Base-by-base conservation (phyloP, 1,140 invertebrate genomes). In the Battus philenor region DNA sequence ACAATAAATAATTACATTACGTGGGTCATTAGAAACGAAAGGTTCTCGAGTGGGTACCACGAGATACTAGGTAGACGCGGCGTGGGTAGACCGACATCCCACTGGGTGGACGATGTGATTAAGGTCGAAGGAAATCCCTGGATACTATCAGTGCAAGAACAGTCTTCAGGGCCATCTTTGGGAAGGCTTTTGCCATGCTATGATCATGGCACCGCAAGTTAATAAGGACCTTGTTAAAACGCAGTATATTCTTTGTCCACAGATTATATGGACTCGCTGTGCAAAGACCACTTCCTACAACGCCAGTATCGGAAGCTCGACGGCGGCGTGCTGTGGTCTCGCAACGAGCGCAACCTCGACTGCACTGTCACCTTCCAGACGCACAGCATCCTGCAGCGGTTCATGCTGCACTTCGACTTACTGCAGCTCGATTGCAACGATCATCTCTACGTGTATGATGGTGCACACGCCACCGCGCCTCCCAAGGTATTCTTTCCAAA, bases 361-460 rank as follows among this genome's bases (percentile, higher is more conserved):
- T 97, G 95, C 87, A 91, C 93, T 49, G 93, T 97, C 68, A 97
- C 95, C 26, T 97, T 97, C 77, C 95, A 96, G 83, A 97, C 95
- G 48, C 94, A 97, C 84, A 95, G 95, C 62, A 95, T 97, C 51
- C 89, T 97, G 51, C 95, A 97, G 84, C 88, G 93, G 55, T 97
- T 97, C 81, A 97, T 97, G 94, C 89, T 97, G 49, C 90, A 95
- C 55, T 97, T 97, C 83, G 88, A 90, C 57, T 87, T 92, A 54
- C 86, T 93, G 52, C 90, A 91, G 60, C 88, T 97, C 41, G 96
- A 97, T 87, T 97, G 95, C 87, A 96, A 97, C 70, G 95, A 97
- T 86, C 95, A 97, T 83, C 90, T 97, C 6, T 94, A 92, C 67
- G 95, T 97, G 63, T 97, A 94, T 72, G 96, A 97, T 87, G 95